These are phyloP conservation scores for Sebastes iracundus DNA, from an alignment of 2,797 vertebrate genomes.

Conservation along the genomic window DNA sequence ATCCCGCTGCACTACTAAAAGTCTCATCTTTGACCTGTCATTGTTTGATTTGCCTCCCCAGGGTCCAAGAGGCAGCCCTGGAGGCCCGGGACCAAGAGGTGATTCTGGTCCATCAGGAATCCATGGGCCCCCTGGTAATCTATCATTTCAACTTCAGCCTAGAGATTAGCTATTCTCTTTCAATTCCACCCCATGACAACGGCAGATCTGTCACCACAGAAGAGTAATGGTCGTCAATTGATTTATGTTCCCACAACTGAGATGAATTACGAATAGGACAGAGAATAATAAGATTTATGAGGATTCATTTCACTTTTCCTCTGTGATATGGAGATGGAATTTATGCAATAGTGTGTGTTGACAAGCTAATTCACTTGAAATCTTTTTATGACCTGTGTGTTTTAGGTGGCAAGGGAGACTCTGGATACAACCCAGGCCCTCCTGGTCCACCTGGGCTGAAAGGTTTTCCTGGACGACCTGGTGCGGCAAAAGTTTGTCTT, in stretches of 20 bases:
- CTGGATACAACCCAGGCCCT: conserved; percentile 38
- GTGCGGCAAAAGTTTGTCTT: conserved; percentile 50
- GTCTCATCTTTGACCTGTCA: conserved; percentile 22
- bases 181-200: conserved; percentile 32
- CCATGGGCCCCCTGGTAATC: conserved; percentile 65
- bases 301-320: not conserved
- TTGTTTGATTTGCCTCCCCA: conserved; percentile 30
- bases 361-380: not conserved
- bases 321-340: not conserved
- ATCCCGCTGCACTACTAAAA: not conserved
- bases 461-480: conserved; percentile 82
- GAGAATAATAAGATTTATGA: conserved; percentile 4
- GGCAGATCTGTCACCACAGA: conserved; percentile 34
- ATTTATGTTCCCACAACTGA: conserved; percentile 35
- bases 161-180: conserved; percentile 12
- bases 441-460: conserved; percentile 45
- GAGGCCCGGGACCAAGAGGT: conserved; percentile 59
- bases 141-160: conserved; percentile 21
- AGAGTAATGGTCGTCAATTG: conserved; percentile 9
- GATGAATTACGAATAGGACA: conserved; percentile 6
- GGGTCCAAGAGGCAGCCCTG: conserved; percentile 48
- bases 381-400: conserved; percentile 8
- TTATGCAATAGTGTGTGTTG: not conserved
- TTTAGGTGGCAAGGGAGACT: conserved; percentile 58
- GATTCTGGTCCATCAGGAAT: conserved; percentile 62